Evolutionary conservation across 64 coral and sea anemone genomes (phyloP), one percentile per base, ranked within the genome.

Genomic region (Dendronephthya gigantea): DNA sequence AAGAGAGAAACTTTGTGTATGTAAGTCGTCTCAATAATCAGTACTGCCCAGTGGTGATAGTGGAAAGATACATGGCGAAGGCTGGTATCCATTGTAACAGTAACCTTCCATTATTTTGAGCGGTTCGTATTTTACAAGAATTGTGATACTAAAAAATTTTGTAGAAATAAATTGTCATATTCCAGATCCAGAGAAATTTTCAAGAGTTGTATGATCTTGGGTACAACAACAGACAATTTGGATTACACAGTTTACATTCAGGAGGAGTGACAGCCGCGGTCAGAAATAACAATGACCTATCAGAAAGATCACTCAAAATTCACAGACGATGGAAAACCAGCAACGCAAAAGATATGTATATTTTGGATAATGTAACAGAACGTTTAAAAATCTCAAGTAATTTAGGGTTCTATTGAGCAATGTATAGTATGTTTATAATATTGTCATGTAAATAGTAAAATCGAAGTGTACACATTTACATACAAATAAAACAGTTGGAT

Each of bases 21-120:
- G 69, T 59, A 13, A 70, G 45, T 19, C 34, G 7, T 35, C 85
- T 68, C 39, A 50, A 50, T 35, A 36, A 33, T 35, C 29, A 36
- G 40, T 91, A 91, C 43, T 90, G 85, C 39, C 89, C 89, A 22
- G 89, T 90, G 40, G 31, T 45, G 12, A 69, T 90, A 40, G 13
- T 86, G 49, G 84, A 86, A 49, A 47, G 89, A 82, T 86, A 90
- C 47, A 29, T 85, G 83, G 3, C 1, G 9, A 33, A 16, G 23
- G 88, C 59, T 14, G 59, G 37, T 22, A 72, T 85, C 1, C 40
- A 90, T 25, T 39, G 29, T 8, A 84, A 68, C 55, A 90, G 68
- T 66, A 88, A 7, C 52, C 25, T 83, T 43, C 30, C 79, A 76
- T 16, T 75, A 75, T 75, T 75, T 33, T 32, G 88, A 23, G 23